Evolutionary conservation across 2,888 invertebrate genomes (phyloP).

Genomic region (Xanthia togata): DNA sequence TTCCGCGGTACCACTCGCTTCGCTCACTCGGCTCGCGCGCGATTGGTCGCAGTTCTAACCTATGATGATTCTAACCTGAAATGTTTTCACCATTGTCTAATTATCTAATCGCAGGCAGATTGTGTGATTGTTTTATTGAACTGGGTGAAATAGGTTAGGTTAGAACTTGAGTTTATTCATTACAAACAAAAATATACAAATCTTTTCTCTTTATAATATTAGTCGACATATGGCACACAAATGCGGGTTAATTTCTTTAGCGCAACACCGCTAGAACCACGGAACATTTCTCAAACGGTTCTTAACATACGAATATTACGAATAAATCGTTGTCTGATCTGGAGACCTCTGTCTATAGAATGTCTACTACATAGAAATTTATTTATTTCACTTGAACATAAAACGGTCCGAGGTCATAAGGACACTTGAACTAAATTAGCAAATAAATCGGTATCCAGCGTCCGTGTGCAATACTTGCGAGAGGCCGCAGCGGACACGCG

Average conservation of each 20-base stretch:
- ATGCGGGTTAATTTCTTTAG: background rate
- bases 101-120: no score
- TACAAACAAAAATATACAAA: no score
- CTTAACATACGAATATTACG: background rate
- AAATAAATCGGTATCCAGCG: background rate
- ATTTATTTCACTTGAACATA: constrained; percentile 1
- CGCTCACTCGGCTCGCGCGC: no score
- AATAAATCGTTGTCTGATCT: background rate
- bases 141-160: no score
- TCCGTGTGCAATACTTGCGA: background rate
- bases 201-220: no score
- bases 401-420: background rate
- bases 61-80: no score
- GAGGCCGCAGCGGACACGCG: background rate
- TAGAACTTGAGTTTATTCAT: no score
- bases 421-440: background rate
- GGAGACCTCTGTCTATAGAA: background rate
- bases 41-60: no score
- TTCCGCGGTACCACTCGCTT: no score
- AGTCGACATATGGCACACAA: background rate
- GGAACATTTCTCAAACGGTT: background rate
- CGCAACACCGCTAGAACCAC: background rate
- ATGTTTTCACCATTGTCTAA: no score
- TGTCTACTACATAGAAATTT: background rate
- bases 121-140: no score